Conservation (phyloP, 1,140 invertebrate genomes). For the Phenacoccus solenopsis region DNA sequence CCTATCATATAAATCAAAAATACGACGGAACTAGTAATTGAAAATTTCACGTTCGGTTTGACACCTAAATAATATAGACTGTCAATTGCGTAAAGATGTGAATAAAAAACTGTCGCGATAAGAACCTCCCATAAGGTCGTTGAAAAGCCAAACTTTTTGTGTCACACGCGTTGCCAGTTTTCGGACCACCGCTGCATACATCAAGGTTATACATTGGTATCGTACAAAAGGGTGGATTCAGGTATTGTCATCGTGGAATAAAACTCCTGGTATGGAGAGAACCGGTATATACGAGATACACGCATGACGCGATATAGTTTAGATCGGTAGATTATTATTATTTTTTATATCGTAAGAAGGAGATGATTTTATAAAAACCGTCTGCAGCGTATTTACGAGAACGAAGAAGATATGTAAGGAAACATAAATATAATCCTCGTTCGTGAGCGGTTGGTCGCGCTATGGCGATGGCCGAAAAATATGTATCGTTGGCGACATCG, state of each 20-base stretch:
- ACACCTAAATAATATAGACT: not conserved
- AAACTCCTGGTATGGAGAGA: not conserved
- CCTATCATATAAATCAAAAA: not conserved
- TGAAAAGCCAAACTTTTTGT: not conserved
- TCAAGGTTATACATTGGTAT: not conserved
- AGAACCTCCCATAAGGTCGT: not conserved
- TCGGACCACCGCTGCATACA: not conserved
- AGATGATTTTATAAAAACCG: not conserved
- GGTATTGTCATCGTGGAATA: not conserved
- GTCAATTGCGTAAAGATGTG: not conserved
- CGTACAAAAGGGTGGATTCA: not conserved
- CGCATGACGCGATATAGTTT: not conserved
- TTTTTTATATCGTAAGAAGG: not conserved
- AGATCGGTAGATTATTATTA: not conserved
- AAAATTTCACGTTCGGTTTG: not conserved
- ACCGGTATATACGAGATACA: too few relatives aligned
- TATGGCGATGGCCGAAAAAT: not conserved
- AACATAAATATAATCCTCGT: too few relatives aligned
- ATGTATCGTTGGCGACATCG: not conserved
- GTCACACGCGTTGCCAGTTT: too few relatives aligned
- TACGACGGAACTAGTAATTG: not conserved
- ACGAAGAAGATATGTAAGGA: too few relatives aligned
- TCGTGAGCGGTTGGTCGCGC: not conserved
- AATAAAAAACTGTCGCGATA: not conserved
- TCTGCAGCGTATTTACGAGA: not conserved